Evolutionary conservation across 2,797 vertebrate genomes (phyloP).

Genomic region (Sciurus carolinensis): DNA sequence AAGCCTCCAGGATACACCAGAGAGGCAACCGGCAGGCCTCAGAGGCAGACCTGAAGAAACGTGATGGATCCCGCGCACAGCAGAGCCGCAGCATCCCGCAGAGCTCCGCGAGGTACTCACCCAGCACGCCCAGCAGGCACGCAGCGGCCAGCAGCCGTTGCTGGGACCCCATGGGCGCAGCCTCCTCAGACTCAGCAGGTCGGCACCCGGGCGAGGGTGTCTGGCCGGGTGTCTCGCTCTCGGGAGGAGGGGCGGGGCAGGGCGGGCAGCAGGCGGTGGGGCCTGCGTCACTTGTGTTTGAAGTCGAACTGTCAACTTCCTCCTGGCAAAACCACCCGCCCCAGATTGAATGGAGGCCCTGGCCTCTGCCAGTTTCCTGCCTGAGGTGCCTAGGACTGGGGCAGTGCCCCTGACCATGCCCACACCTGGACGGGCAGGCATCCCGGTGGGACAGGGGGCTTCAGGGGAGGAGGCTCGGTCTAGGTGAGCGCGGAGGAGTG

Average conservation of each 20-base stretch:
- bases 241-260: slow-evolving; percentile 71
- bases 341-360: background rate
- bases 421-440: fast-evolving
- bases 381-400: background rate
- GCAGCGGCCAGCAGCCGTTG: background rate
- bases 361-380: slow-evolving; percentile 70
- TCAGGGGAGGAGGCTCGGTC: background rate
- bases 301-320: slow-evolving; percentile 84
- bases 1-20: fast-evolving
- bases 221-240: slow-evolving; percentile 70
- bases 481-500: background rate
- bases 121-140: slow-evolving; percentile 82
- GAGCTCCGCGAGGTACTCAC: slow-evolving; percentile 79
- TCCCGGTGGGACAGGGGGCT: background rate
- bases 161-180: slow-evolving; percentile 79
- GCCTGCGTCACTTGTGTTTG: slow-evolving; percentile 85
- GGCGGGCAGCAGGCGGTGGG: slow-evolving; percentile 80
- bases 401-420: background rate
- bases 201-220: slow-evolving; percentile 43
- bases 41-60: background rate
- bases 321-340: slow-evolving; percentile 64
- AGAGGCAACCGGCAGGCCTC: background rate
- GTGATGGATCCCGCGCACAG: too few species aligned
- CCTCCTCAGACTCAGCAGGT: slow-evolving; percentile 36
- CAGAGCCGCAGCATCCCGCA: background rate